Evolutionary conservation across 2,888 invertebrate species (phyloP).

Genomic region (Stegana nigrithorax): DNA sequence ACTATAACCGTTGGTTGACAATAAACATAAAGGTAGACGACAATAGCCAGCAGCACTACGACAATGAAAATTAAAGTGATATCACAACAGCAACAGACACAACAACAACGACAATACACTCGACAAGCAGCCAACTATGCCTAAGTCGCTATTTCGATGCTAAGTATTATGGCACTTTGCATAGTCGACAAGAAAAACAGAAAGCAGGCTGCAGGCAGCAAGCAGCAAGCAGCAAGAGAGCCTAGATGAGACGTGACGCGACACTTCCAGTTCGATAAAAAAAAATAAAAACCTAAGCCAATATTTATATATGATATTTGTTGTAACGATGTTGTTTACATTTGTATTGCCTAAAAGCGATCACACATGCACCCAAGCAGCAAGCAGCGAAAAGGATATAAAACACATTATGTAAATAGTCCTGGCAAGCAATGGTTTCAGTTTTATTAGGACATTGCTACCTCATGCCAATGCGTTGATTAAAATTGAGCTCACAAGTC

Average conservation of each 20-base stretch:
- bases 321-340: slow-evolving; percentile 24
- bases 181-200: slow-evolving; percentile 15
- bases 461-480: no score
- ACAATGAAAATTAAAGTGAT: no score
- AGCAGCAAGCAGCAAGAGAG: neutral
- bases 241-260: neutral
- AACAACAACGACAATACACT: slow-evolving; percentile 9
- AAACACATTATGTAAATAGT: neutral
- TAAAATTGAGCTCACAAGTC: no score
- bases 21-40: no score
- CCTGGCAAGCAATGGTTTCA: neutral
- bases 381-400: slow-evolving; percentile 7
- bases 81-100: slow-evolving; percentile 22
- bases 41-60: no score
- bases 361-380: no score
- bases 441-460: no score
- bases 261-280: neutral
- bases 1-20: no score
- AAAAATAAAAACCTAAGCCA: slow-evolving; percentile 5
- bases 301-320: no score
- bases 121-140: slow-evolving; percentile 10
- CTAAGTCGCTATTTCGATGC: slow-evolving; percentile 11
- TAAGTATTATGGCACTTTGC: slow-evolving; percentile 15
- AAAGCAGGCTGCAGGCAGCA: neutral
- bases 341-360: no score